Percentiles rank a stretch among this genome's conserved stretches.
These are phyloP conservation scores for Tapirus indicus DNA, from an alignment of 2,797 vertebrate species.

Conservation along the genomic window DNA sequence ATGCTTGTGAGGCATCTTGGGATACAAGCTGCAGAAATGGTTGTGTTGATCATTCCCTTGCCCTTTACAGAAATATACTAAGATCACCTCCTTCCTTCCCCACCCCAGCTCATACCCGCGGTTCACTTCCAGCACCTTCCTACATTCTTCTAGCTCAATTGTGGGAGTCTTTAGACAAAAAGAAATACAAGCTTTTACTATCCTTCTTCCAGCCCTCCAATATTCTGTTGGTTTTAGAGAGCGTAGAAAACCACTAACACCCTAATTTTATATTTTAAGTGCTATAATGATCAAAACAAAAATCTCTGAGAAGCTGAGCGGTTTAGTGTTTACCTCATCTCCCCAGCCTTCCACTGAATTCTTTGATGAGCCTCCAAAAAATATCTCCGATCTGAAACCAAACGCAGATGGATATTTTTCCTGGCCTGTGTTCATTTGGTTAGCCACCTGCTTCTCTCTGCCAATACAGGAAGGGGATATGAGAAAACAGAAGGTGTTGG, in stretches of 20 bases:
- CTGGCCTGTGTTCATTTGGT: conserved; percentile 57
- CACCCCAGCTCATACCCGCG: background rate
- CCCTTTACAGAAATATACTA: conserved; percentile 9
- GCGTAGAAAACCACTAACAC: background rate
- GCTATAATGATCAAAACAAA: conserved; percentile 34
- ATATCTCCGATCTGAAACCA: conserved; percentile 54
- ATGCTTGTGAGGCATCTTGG: background rate
- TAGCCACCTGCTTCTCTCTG: conserved; percentile 63
- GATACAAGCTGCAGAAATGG: background rate
- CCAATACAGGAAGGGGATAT: conserved; percentile 24
- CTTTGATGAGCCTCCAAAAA: conserved; percentile 70
- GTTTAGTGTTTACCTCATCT: conserved; percentile 16
- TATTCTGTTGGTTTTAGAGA: conserved; percentile 36
- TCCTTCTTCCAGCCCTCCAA: background rate
- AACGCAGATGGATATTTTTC: conserved; percentile 47
- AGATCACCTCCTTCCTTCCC: background rate
- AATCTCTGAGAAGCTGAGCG: conserved; percentile 26
- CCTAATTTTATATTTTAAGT: conserved; percentile 51
- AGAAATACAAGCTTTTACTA: background rate
- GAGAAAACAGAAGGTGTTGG: background rate
- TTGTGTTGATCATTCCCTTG: background rate
- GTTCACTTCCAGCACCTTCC: background rate
- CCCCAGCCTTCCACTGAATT: conserved; percentile 38
- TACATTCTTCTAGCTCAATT: background rate
- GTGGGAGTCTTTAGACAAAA: conserved; percentile 16